Evolutionary conservation across 1,140 invertebrate genomes (phyloP), one percentile per base, ranked within the genome.

Genomic region (Drosophila sechellia): DNA sequence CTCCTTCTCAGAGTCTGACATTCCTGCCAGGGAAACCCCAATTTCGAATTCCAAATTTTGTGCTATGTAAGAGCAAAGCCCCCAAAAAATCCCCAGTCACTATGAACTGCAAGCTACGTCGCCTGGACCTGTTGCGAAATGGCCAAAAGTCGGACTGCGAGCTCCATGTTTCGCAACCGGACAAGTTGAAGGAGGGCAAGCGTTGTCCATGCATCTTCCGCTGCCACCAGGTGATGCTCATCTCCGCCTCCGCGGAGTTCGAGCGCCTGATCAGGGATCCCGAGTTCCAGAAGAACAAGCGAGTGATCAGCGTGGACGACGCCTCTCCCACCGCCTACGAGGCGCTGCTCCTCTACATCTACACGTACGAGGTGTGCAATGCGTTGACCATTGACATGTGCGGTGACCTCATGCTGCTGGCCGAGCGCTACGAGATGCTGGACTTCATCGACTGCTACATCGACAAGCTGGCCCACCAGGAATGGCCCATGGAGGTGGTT

Each of bases 101-200:
- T 49, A 81, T 83, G 80, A 81, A 71, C 40, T 84, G 78, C 37
- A 84, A 77, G 63, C 25, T 85, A 48, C 78, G 83, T 27, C 78
- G 83, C 5, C 45, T 81, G n/a, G 75, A 84, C 15, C 49, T 87
- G 15, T 57, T 86, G 1, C 66, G 77, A 1, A 72, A 40, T 20
- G 81, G 66, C 5, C 66, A 69, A 17, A 31, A 70, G 11, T 65
- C 81, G 5, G 83, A 87, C n/a, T 87, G 83, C 49, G 71, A 81
- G 31, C 65, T 87, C 15, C 72, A 71, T 8, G 84, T 87, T 0
- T 46, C 52, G 20, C 66, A 64, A 27, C 10, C n/a, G 20, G 75
- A 71, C 17, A 57, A 15, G 2, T 15, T 31, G 0, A 60, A 22
- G 10, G 60, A 27, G 15, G 17, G 37, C 1, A 64, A 31, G 1